Conservation (phyloP, 2,797 vertebrate genomes). For the Manis pentadactyla region DNA sequence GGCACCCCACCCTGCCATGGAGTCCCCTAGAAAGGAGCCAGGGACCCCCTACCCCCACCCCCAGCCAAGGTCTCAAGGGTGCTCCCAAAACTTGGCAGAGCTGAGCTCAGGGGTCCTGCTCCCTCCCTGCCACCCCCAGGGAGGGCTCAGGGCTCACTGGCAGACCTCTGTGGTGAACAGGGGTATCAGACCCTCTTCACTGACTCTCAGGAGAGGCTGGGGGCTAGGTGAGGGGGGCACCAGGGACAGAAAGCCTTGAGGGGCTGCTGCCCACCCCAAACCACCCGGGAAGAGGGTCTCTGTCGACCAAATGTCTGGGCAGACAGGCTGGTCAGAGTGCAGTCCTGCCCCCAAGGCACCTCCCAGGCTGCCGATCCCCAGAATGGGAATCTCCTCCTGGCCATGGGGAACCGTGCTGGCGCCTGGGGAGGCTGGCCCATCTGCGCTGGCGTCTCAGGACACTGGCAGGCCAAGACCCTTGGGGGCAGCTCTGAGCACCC, state of each 20-base stretch:
- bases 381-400: accelerated
- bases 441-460: accelerated
- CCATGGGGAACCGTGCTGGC: too few species aligned
- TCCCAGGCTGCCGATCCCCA: too few species aligned
- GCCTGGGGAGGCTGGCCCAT: background rate
- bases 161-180: background rate
- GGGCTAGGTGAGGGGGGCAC: background rate
- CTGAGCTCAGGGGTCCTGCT: background rate
- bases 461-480: accelerated
- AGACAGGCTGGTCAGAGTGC: accelerated
- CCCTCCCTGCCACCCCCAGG: accelerated
- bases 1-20: background rate
- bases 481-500: background rate
- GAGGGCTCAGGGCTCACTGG: too few species aligned
- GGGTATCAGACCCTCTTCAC: background rate
- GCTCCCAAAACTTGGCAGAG: background rate
- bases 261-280: accelerated
- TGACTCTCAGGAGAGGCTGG: background rate
- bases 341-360: accelerated
- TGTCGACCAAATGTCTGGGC: too few species aligned
- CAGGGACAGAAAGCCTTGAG: accelerated
- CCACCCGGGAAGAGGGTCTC: background rate
- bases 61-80: too few species aligned
- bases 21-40: background rate
- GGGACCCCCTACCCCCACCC: too few species aligned